phyloP scores from a whole-genome alignment of 2,797 vertebrate genomes.

The Australoheros facetus region DNA sequence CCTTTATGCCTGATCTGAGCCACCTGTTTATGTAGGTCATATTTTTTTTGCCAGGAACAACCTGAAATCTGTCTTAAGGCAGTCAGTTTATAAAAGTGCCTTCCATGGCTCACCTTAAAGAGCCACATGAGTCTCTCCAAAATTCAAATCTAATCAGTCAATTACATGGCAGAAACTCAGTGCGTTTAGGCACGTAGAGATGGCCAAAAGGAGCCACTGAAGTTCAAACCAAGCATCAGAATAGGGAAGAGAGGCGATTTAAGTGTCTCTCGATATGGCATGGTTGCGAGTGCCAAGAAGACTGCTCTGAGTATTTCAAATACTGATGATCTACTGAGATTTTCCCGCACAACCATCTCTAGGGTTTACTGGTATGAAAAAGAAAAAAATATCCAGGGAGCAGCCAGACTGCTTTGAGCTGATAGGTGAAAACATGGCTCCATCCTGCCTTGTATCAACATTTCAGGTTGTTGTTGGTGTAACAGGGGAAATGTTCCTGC shows the following conservation, averaged over 20 bases:
- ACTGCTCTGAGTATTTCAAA: neutral
- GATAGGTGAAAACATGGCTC: neutral
- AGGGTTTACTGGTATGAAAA: too few relatives aligned
- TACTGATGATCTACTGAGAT: neutral
- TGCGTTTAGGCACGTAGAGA: neutral
- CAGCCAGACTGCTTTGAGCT: too few relatives aligned
- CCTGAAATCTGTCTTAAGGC: slow-evolving; percentile 4
- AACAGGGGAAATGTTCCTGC: neutral
- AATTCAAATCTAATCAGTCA: neutral
- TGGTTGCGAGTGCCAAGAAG: neutral
- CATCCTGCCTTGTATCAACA: too few relatives aligned
- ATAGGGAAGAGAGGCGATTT: neutral
- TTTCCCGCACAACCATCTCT: too few relatives aligned
- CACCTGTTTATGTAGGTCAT: slow-evolving; percentile 46
- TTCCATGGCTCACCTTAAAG: neutral
- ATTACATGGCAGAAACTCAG: neutral
- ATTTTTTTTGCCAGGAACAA: neutral
- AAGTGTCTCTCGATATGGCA: too few relatives aligned
- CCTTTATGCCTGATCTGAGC: slow-evolving; percentile 28
- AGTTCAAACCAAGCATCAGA: neutral
- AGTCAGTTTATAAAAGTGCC: neutral
- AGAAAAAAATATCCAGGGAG: too few relatives aligned
- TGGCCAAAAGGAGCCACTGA: neutral
- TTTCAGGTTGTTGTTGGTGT: neutral
- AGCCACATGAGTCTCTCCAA: neutral